Evolutionary conservation across 2,888 invertebrate species (phyloP).

Genomic region (Luperina testacea): DNA sequence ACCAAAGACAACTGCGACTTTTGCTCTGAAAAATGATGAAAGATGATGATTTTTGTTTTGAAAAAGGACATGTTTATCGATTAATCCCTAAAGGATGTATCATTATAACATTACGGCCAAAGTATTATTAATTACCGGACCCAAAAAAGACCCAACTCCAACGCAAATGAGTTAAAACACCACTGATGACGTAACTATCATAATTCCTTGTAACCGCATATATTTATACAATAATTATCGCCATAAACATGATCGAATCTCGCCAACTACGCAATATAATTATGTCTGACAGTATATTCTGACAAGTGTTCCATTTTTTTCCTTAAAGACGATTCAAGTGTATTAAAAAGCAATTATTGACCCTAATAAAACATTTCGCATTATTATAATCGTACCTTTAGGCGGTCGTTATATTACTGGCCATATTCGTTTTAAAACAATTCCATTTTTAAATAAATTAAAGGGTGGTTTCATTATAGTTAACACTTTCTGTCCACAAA

Average conservation of each 20-base stretch:
- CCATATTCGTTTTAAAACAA: constrained; percentile 63
- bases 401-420: constrained; percentile 66
- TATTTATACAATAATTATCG: constrained; percentile 57
- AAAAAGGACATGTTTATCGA: neutral
- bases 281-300: constrained; percentile 57
- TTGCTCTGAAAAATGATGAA: neutral
- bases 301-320: constrained; percentile 68
- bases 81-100: constrained; percentile 12
- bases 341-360: constrained; percentile 84
- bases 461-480: constrained; percentile 37
- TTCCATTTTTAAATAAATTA: constrained; percentile 61
- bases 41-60: constrained; percentile 11
- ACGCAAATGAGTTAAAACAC: constrained; percentile 31
- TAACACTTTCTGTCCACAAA: constrained; percentile 6
- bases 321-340: constrained; percentile 70
- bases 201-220: constrained; percentile 46
- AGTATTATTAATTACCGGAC: constrained; percentile 37
- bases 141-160: constrained; percentile 33
- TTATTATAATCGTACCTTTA: constrained; percentile 75
- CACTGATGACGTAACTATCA: constrained; percentile 46
- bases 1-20: neutral
- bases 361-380: constrained; percentile 76
- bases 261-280: constrained; percentile 56
- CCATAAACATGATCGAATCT: constrained; percentile 58
- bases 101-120: constrained; percentile 21